Base-by-base conservation (phyloP, 2,113 vertebrate genomes). In the Brevimyrus niger region DNA sequence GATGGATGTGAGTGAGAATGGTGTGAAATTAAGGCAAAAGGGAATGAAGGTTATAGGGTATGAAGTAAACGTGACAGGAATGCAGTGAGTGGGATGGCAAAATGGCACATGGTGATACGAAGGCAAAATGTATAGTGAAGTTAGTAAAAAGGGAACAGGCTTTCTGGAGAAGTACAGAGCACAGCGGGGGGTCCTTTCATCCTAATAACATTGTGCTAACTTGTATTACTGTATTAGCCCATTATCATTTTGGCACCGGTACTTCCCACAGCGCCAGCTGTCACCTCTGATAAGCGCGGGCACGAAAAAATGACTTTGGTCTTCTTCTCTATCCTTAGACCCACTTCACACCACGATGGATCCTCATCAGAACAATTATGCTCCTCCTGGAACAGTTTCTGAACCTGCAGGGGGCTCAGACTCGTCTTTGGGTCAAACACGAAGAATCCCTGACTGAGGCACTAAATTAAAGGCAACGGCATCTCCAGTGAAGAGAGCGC, bases 181-280 rank as follows among this genome's bases (percentile, higher is more conserved):
- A n/a, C 44, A 42, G 76, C 7, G 7, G 23, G 82, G 44, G 38
- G 82, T n/a, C 19, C 82, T 46, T 23, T 84, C 42, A 44, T 47
- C 38, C 82, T 44, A 38, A 84, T n/a, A 84, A 84, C 82, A 84
- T 84, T 84, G 46, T 84, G 80, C 80, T 38, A 19, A 83, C 42
- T 47, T 84, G 23, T 23, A 47, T 44, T 84, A 84, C 44, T 84
- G 82, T 46, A 46, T 84, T 47, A 84, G 44, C 82, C 35, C 44
- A 23, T 84, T 84, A 84, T 46, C 42, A 47, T 46, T 44, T 82
- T 82, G 35, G 73, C 35, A 42, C 73, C 15, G 17, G 73, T 21
- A 47, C 42, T 47, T 44, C 82, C 82, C 82, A 84, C 21, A 47
- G 82, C 47, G 82, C 21, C 8, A 84, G 19, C 82, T 23, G 35